phyloP scores from a whole-genome alignment of 2,888 invertebrate genomes.

The Drosophila algonquin region DNA sequence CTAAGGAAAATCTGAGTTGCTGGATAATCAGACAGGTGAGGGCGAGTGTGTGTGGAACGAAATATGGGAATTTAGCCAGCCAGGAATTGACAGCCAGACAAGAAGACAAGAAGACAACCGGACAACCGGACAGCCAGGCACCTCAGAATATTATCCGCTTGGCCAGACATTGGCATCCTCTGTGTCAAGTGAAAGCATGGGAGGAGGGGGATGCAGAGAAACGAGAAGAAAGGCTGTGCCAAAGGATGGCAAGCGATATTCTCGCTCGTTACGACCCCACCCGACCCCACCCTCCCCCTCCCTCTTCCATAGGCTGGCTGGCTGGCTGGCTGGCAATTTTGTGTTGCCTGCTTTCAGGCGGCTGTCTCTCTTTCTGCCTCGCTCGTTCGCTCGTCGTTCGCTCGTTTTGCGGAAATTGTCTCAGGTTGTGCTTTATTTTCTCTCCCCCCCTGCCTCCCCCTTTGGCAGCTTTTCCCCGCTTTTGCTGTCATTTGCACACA shows the following conservation, averaged over 20 bases:
- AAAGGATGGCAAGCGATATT: conserved; percentile 16
- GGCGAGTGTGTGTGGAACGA: neutral
- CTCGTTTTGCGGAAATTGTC: conserved; percentile 64
- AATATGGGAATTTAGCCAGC: neutral
- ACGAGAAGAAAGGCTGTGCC: neutral
- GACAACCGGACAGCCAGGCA: neutral
- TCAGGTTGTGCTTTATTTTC: conserved; percentile 35
- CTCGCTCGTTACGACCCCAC: conserved; percentile 31
- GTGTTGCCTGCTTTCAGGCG: conserved; percentile 49
- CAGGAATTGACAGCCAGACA: neutral
- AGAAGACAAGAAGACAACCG: neutral
- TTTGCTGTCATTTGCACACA: conserved; percentile 36
- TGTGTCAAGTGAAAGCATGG: conserved; percentile 7
- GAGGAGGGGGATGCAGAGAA: neutral
- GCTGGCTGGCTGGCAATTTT: conserved; percentile 34
- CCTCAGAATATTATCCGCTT: conserved; percentile 15
- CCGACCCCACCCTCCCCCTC: too few relatives aligned
- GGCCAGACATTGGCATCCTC: conserved; percentile 53
- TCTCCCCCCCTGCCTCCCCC: too few relatives aligned
- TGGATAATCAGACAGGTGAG: conserved; percentile 36
- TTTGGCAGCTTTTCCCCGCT: neutral
- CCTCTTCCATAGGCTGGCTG: neutral
- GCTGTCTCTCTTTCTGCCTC: neutral
- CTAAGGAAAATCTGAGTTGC: conserved; percentile 21
- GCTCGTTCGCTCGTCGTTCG: conserved; percentile 12